These are phyloP conservation scores for Phalacrocorax carbo DNA, from an alignment of 2,113 vertebrate genomes.

Conservation along the genomic window DNA sequence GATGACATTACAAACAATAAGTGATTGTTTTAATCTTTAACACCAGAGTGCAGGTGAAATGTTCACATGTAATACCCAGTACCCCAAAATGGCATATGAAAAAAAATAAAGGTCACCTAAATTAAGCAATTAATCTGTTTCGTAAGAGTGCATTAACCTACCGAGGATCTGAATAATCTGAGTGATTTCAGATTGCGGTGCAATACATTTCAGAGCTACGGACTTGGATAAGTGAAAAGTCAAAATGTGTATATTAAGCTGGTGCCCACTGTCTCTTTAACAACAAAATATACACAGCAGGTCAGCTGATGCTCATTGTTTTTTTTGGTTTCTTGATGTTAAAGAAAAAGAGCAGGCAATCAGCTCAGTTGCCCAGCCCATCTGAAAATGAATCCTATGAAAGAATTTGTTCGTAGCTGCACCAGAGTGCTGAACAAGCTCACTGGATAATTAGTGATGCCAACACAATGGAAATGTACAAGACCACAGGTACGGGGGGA, in stretches of 20 bases:
- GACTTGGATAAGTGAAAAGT: background rate
- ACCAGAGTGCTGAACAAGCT: background rate
- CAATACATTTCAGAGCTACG: background rate
- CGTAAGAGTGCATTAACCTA: background rate
- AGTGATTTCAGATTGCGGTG: background rate
- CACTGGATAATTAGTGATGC: background rate
- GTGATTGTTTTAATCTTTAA: background rate
- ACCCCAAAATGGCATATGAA: background rate
- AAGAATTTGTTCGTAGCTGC: background rate
- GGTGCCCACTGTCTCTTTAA: background rate
- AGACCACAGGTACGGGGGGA: background rate
- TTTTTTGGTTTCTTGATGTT: background rate
- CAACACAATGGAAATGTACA: background rate
- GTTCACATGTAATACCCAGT: fast-evolving
- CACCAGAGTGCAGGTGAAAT: background rate
- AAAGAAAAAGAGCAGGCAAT: background rate
- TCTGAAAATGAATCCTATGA: background rate
- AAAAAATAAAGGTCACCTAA: background rate
- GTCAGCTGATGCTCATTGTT: background rate
- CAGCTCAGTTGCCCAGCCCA: background rate
- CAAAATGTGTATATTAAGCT: background rate
- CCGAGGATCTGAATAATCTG: background rate
- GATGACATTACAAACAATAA: background rate
- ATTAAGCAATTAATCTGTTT: background rate
- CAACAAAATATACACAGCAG: background rate